Evolutionary conservation across 2,113 vertebrate species (phyloP), one percentile per base, ranked within the genome.

Genomic region (Scophthalmus maximus): DNA sequence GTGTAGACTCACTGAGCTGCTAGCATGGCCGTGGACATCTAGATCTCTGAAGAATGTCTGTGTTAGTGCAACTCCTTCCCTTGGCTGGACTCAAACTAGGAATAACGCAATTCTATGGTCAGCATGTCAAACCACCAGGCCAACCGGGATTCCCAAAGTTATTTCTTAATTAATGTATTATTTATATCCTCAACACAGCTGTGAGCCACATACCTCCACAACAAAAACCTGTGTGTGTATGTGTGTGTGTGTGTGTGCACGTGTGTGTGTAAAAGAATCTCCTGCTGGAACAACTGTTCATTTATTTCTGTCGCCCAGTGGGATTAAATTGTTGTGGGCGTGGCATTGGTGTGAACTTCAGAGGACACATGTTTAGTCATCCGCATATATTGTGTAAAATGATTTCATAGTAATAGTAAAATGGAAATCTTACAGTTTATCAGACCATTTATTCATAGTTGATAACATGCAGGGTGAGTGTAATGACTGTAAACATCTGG

Each of bases 281-380:
- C 25, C 12, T 44, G 51, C 59, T 68, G 14, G 53, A 71, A 61
- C 82, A 85, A 62, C 80, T 81, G 82, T n/a, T 68, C 25, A 3
- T 36, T 25, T 22, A 52, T 17, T 50, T 52, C 9, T 0, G 8
- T 46, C 8, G n/a, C 58, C 47, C 52, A 23, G 7, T 0, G 18
- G 53, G 50, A 56, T 67, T 34, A 2, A 20, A 30, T 4, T 8
- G 14, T 63, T 47, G 15, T 2, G 18, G 42, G 50, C 52, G 81
- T 50, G 59, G 30, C 27, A 23, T 22, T 51, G 18, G 30, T 12
- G 6, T 34, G 6, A 63, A 55, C 27, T 17, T 52, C 14, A 25
- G 46, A 18, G 26, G 26, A 55, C 18, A 42, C 50, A 27, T 15
- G 8, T 9, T 29, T 11, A 27, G 10, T 29, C 17, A 44, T 27